Conservation (phyloP, 2,113 vertebrate genomes). For the Arothron firmamentum region DNA sequence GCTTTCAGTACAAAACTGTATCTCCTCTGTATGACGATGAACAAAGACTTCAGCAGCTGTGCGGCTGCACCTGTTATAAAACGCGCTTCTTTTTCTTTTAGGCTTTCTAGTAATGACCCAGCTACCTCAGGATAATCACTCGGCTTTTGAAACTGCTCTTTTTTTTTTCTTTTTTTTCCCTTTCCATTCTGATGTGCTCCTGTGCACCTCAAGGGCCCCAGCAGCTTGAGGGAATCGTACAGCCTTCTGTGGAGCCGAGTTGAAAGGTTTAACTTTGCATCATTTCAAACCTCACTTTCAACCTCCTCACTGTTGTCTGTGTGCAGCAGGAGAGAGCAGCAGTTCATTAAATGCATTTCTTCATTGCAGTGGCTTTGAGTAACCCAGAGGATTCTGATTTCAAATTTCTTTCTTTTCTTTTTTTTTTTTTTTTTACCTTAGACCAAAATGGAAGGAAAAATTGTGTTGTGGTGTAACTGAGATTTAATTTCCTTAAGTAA, state of each 20-base stretch:
- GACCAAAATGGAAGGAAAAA: not conserved
- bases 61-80: conserved; percentile 47
- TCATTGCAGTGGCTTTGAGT: conserved; percentile 3
- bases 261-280: conserved; percentile 40
- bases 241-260: conserved; percentile 19
- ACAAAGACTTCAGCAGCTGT: conserved; percentile 13
- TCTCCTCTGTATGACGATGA: conserved; percentile 22
- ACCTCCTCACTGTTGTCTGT: conserved; percentile 1
- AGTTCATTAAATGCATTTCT: conserved; percentile 27
- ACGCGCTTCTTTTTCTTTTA: conserved; percentile 23
- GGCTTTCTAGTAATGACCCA: conserved; percentile 30
- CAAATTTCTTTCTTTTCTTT: not conserved
- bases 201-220: conserved; percentile 13
- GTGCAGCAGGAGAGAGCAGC: conserved; percentile 3
- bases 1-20: conserved; percentile 20
- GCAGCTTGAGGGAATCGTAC: conserved; percentile 36
- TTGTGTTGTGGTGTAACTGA: conserved; percentile 8
- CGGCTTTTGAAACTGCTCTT: conserved; percentile 28
- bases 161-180: conserved; percentile 36
- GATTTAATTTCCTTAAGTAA: too few species aligned
- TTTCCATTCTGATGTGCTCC: conserved; percentile 21
- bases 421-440: not conserved
- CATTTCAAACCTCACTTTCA: conserved; percentile 30
- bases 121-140: conserved; percentile 42
- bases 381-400: conserved; percentile 1